phyloP scores from a whole-genome alignment of 2,113 vertebrate species.

The Peromyscus maniculatus region DNA sequence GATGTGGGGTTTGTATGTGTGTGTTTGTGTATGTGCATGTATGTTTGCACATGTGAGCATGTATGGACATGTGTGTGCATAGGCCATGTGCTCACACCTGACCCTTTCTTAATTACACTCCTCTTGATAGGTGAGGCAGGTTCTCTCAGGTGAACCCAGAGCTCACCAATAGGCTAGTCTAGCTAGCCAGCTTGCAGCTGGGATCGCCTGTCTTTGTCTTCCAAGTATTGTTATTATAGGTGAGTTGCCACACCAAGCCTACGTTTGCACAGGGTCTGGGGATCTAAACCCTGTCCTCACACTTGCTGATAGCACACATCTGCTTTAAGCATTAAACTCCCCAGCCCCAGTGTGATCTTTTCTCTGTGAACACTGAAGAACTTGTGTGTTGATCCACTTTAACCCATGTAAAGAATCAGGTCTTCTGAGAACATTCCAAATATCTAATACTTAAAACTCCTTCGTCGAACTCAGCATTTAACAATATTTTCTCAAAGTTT shows the following conservation, averaged over 20 bases:
- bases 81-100: not conserved
- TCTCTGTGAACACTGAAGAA: not conserved
- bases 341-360: not conserved
- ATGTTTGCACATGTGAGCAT: not conserved
- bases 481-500: constrained; percentile 39
- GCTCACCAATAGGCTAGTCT: not conserved
- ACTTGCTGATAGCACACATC: not conserved
- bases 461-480: constrained; percentile 26
- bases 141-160: too few species aligned
- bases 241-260: not conserved
- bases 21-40: not conserved
- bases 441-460: constrained; percentile 10
- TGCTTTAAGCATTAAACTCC: not conserved
- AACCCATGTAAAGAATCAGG: not conserved
- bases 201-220: too few species aligned
- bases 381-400: not conserved
- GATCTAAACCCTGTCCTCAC: not conserved
- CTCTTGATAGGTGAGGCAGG: not conserved
- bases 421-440: constrained; percentile 6
- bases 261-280: not conserved
- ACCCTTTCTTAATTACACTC: too few species aligned
- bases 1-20: not conserved
- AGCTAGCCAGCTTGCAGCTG: not conserved
- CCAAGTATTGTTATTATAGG: too few species aligned
- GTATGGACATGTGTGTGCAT: not conserved